These are phyloP conservation scores for Archips crataeganus DNA, from an alignment of 2,888 invertebrate species.

Conservation along the genomic window DNA sequence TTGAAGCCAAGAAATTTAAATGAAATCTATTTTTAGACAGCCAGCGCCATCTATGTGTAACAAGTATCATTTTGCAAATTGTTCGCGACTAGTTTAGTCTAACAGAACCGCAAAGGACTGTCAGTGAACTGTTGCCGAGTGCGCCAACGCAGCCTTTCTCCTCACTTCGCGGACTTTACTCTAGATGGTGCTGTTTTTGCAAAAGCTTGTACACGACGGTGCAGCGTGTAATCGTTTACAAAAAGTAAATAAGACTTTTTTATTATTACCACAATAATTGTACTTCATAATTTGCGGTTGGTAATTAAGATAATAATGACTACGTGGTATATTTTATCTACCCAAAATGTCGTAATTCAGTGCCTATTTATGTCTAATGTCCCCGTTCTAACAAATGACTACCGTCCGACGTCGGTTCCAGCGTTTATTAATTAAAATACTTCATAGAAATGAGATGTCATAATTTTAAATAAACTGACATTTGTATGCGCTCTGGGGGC, in stretches of 20 bases:
- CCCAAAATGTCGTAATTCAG: constrained; percentile 10
- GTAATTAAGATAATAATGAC: too few relatives aligned
- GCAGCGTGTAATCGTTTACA: too few relatives aligned
- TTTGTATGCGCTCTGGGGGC: constrained; percentile 55
- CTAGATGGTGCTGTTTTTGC: constrained; percentile 26
- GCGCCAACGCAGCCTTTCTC: constrained; percentile 16
- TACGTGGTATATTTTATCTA: not conserved
- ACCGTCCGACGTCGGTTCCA: constrained; percentile 54
- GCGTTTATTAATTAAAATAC: constrained; percentile 75
- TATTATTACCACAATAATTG: too few relatives aligned
- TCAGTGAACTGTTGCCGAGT: not conserved
- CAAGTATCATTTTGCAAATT: constrained; percentile 7
- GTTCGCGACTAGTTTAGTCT: constrained; percentile 10
- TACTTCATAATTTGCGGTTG: too few relatives aligned
- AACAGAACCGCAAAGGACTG: not conserved
- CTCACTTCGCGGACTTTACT: constrained; percentile 3
- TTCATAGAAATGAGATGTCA: constrained; percentile 70
- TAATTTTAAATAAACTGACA: constrained; percentile 67
- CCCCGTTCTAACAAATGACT: constrained; percentile 64
- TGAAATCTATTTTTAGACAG: not conserved
- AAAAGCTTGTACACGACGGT: not conserved
- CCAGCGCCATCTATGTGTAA: constrained; percentile 27
- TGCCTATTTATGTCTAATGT: constrained; percentile 18
- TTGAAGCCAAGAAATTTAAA: not conserved
- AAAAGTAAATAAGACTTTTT: too few relatives aligned